Evolutionary conservation across 2,113 vertebrate species (phyloP).

Genomic region (Ovibos moschatus): DNA sequence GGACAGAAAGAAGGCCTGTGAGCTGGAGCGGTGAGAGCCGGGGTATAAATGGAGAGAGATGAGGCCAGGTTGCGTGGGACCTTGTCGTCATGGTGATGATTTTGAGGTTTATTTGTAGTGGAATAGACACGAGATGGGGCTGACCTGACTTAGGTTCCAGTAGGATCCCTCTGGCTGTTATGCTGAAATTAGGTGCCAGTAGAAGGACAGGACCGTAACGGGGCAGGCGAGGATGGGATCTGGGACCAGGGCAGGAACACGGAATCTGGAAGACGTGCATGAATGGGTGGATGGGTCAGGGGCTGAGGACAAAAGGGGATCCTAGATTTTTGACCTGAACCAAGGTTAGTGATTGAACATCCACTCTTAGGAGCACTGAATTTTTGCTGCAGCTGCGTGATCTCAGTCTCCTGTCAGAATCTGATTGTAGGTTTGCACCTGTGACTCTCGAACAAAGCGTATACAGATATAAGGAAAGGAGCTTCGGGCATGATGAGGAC

Average conservation of each 20-base stretch:
- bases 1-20: neutral
- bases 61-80: accelerated
- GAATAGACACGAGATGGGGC: neutral
- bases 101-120: neutral
- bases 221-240: neutral
- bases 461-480: neutral
- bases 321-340: neutral
- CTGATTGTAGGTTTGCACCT: neutral
- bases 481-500: accelerated
- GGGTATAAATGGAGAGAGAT: neutral
- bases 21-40: neutral
- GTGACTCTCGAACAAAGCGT: neutral
- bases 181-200: neutral
- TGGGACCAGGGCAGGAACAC: neutral
- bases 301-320: neutral
- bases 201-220: accelerated
- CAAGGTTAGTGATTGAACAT: accelerated
- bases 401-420: accelerated
- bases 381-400: neutral
- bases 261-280: accelerated
- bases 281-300: neutral
- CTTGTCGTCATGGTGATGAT: neutral
- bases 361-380: neutral
- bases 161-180: neutral
- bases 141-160: neutral